Percentiles rank a stretch among this genome's conserved stretches.
These are phyloP conservation scores for Ectemnius lituratus DNA, from an alignment of 2,888 invertebrate species.

Conservation along the genomic window DNA sequence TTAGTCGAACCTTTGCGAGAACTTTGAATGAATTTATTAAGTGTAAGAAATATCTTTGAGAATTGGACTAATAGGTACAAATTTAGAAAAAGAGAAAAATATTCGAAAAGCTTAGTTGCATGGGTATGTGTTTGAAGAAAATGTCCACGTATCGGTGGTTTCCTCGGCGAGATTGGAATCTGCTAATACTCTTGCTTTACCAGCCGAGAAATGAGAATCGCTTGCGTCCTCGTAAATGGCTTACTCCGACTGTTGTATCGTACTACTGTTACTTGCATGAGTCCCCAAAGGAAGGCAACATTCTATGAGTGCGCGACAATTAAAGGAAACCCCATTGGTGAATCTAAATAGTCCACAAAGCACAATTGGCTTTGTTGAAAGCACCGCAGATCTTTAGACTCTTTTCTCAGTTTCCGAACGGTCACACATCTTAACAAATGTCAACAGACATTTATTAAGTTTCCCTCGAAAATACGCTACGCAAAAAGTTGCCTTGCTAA, in stretches of 20 bases:
- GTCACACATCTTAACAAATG: too few species aligned
- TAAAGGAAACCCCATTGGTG: not conserved
- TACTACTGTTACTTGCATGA: not conserved
- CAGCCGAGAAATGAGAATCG: constrained; percentile 28
- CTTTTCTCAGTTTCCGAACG: too few species aligned
- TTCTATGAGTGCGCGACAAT: constrained; percentile 1
- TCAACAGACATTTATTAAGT: too few species aligned
- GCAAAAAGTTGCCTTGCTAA: too few species aligned
- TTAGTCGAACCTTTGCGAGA: too few species aligned
- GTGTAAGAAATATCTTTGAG: too few species aligned
- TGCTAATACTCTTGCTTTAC: constrained; percentile 32
- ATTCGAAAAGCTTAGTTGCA: too few species aligned
- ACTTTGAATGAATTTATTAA: too few species aligned
- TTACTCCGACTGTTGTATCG: constrained; percentile 7
- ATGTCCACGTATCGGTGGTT: not conserved
- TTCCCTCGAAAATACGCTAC: too few species aligned
- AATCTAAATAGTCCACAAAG: not conserved
- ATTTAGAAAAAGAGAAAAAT: too few species aligned
- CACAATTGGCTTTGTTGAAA: not conserved
- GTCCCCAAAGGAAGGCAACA: constrained; percentile 8
- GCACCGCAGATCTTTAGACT: too few species aligned
- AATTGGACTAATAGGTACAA: too few species aligned
- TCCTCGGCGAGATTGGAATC: not conserved
- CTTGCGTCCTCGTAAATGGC: constrained; percentile 17
- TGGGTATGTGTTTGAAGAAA: not conserved